phyloP scores from a whole-genome alignment of 2,113 vertebrate genomes.

The Himantopus leucocephalus region DNA sequence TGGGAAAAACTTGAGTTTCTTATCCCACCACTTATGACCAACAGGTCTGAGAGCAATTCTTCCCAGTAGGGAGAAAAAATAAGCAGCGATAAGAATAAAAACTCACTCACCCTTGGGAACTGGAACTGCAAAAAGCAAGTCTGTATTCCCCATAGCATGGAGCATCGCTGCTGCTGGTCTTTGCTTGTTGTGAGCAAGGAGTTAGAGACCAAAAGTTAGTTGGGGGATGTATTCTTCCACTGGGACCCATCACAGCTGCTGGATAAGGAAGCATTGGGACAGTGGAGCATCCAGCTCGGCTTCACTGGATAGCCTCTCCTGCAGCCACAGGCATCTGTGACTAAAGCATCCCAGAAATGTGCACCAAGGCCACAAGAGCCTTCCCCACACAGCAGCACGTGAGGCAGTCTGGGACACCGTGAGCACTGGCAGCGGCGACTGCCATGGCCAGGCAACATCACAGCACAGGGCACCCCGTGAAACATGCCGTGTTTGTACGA shows the following conservation, averaged over 20 bases:
- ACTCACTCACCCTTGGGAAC: not conserved
- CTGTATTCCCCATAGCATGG: not conserved
- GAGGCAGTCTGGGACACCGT: not conserved
- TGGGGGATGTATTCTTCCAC: not conserved
- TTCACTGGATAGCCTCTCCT: not conserved
- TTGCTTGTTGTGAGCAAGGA: not conserved
- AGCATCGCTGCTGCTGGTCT: not conserved
- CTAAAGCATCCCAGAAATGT: not conserved
- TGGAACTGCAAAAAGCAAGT: not conserved
- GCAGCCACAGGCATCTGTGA: not conserved
- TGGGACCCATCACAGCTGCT: not conserved
- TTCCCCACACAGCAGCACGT: rapidly evolving
- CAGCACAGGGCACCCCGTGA: not conserved
- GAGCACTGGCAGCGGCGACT: not conserved
- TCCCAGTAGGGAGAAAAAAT: not conserved
- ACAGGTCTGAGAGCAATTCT: not conserved
- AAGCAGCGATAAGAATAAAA: not conserved
- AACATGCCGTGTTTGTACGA: rapidly evolving
- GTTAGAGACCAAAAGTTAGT: not conserved
- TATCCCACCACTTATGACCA: not conserved
- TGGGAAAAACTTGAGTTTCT: not conserved
- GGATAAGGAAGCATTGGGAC: not conserved
- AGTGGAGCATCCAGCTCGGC: not conserved
- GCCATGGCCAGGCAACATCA: not conserved
- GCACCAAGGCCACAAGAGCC: not conserved